Evolutionary conservation across 2,888 invertebrate species (phyloP).

Genomic region (Caenorhabditis sp.): DNA sequence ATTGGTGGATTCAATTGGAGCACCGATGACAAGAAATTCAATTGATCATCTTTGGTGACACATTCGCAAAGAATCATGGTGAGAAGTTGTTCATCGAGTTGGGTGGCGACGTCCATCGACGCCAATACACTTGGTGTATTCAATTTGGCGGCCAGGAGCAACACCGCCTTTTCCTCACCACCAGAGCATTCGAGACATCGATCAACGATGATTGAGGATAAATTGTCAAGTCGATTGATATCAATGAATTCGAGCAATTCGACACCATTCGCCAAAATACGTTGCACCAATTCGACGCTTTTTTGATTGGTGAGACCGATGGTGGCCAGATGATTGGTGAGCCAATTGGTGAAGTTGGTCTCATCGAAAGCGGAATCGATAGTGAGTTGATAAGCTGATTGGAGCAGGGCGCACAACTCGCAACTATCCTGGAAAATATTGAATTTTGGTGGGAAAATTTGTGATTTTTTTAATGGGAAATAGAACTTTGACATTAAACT

Average conservation of each 20-base stretch:
- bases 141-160: slow-evolving; percentile 58
- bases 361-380: slow-evolving; percentile 58
- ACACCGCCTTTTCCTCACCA: slow-evolving; percentile 42
- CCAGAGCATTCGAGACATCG: slow-evolving; percentile 47
- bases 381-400: slow-evolving; percentile 55
- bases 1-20: slow-evolving; percentile 43
- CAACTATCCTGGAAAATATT: slow-evolving; percentile 58
- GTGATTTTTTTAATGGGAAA: too few relatives aligned
- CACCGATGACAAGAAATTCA: slow-evolving; percentile 52
- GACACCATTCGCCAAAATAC: slow-evolving; percentile 33
- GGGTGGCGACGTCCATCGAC: slow-evolving; percentile 46
- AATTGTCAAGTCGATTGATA: slow-evolving; percentile 24
- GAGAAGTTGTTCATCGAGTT: slow-evolving; percentile 47
- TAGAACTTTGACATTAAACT: too few relatives aligned
- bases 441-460: background rate
- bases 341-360: slow-evolving; percentile 40
- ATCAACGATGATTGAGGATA: slow-evolving; percentile 42
- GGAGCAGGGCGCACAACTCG: slow-evolving; percentile 63
- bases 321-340: slow-evolving; percentile 17
- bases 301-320: slow-evolving; percentile 17
- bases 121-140: slow-evolving; percentile 54
- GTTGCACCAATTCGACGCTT: slow-evolving; percentile 15
- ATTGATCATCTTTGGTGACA: slow-evolving; percentile 41
- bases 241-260: slow-evolving; percentile 50
- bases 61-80: slow-evolving; percentile 50